Percentiles rank a stretch among this genome's conserved stretches.
Conservation (phyloP, 2,888 invertebrate species). For the Patella ulyssiponensis region DNA sequence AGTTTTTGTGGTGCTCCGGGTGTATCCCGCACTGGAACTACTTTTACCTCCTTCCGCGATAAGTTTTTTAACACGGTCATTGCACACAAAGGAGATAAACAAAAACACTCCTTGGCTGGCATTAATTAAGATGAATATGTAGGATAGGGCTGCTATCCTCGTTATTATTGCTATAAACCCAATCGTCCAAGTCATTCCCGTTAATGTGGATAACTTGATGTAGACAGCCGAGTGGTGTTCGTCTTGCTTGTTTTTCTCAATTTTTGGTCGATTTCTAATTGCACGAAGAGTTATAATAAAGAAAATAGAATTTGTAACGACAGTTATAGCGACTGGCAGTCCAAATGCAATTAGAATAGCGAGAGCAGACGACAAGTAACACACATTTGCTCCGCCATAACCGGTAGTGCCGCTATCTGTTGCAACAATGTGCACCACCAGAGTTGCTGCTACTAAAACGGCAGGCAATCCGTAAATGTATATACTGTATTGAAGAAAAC, state of each 20-base stretch:
- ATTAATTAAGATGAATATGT: conserved; percentile 33
- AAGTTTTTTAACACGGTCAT: conserved; percentile 31
- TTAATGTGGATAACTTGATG: conserved; percentile 41
- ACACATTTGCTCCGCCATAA: conserved; percentile 32
- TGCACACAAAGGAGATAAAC: conserved; percentile 41
- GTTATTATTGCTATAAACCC: conserved; percentile 28
- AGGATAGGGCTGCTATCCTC: conserved; percentile 18
- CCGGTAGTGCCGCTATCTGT: conserved; percentile 34
- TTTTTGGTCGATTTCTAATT: conserved; percentile 30
- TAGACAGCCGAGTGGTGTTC: conserved; percentile 34
- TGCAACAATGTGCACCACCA: conserved; percentile 24
- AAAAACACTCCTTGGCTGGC: conserved; percentile 41
- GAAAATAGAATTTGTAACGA: conserved; percentile 32
- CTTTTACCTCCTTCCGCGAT: background rate
- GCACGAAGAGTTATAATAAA: conserved; percentile 36
- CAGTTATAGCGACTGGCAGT: conserved; percentile 30
- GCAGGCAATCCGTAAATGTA: conserved; percentile 37
- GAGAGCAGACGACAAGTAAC: conserved; percentile 31
- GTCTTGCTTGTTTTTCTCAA: conserved; percentile 25
- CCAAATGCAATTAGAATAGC: conserved; percentile 31
- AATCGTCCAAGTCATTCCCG: conserved; percentile 38
- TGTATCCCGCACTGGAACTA: background rate
- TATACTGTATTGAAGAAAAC: conserved; percentile 35
- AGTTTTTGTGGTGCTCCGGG: too few species aligned
- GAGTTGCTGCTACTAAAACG: conserved; percentile 26